Base-by-base conservation (phyloP, 2,113 vertebrate species). In the Alexandromys fortis region DNA sequence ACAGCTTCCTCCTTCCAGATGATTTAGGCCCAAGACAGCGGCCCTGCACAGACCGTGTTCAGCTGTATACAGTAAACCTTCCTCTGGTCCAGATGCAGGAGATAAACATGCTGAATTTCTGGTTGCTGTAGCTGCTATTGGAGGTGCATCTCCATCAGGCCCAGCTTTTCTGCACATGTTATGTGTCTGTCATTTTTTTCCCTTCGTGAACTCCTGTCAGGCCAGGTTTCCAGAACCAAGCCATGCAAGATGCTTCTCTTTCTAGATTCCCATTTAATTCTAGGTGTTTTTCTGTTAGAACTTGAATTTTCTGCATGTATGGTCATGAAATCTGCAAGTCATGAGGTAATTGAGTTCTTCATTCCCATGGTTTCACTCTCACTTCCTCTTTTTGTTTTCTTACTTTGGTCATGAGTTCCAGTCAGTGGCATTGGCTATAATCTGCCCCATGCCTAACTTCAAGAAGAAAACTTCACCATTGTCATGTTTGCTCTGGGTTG, bases 261-360 rank as follows among this genome's bases (percentile, higher is more conserved):
- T 10, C 16, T 89, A 75, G 85, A 89, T 73, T 86, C 24, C 82
- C 21, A 83, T 91, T 70, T n/a, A 85, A 94, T 93, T 67, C 83
- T 70, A 65, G 58, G 52, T 45, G 33, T 67, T 67, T 91, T 42
- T 63, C 49, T 89, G n/a, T 38, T 52, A 91, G 63, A 73, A 85
- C 87, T 93, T 33, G 26, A n/a, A n/a, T 91, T 89, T 67, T 91
- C 70, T 85, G 11, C 8, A 38, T 89, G 7, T 58, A 22, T 14
- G 47, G 47, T 92, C 70, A 52, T 92, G 30, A 35, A 92, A 5
- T 89, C 55, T 79, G 22, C 4, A 87, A 94, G 19, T 79, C 90
- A 76, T 68, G 58, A 63, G 28, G 28, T 11, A 45, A 75, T 85
- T 92, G 42, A 55, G 47, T 22, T 58, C 76, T 92, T 92, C 22